phyloP scores from a whole-genome alignment of 2,113 vertebrate species.

The Tricholaema leucomelas region DNA sequence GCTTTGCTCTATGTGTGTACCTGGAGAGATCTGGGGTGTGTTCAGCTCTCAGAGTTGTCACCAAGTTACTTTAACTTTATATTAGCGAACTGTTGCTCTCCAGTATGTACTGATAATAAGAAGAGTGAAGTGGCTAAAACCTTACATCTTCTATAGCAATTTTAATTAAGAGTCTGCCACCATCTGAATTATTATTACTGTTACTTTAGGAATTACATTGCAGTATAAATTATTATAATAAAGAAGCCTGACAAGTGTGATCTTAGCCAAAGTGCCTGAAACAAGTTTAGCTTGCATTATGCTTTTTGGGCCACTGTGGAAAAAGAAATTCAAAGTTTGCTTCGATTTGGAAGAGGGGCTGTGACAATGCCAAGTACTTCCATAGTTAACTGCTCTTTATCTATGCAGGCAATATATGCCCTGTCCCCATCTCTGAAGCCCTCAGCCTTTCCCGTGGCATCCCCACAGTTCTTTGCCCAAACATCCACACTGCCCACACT shows the following conservation, averaged over 20 bases:
- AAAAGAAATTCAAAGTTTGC: background rate
- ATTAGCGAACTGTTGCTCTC: background rate
- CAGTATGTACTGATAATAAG: background rate
- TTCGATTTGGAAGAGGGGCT: background rate
- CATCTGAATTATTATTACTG: constrained; percentile 25
- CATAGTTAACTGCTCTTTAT: background rate
- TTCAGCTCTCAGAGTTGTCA: background rate
- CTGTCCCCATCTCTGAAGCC: background rate
- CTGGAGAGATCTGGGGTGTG: background rate
- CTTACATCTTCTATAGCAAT: background rate
- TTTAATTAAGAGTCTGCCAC: constrained; percentile 44
- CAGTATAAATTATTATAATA: constrained; percentile 9
- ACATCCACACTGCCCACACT: fast-evolving
- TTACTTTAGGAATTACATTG: constrained; percentile 51
- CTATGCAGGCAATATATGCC: background rate
- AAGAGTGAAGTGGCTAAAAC: background rate
- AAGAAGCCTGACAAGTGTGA: background rate
- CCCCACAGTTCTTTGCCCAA: background rate
- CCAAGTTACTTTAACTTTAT: background rate
- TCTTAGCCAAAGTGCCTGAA: background rate
- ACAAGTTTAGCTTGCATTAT: background rate
- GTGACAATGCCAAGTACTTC: background rate
- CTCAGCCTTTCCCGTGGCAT: background rate
- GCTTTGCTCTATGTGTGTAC: fast-evolving
- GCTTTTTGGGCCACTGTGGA: background rate